These are phyloP conservation scores for Ophion ventricosus DNA, from an alignment of 2,888 invertebrate genomes.

Conservation along the genomic window DNA sequence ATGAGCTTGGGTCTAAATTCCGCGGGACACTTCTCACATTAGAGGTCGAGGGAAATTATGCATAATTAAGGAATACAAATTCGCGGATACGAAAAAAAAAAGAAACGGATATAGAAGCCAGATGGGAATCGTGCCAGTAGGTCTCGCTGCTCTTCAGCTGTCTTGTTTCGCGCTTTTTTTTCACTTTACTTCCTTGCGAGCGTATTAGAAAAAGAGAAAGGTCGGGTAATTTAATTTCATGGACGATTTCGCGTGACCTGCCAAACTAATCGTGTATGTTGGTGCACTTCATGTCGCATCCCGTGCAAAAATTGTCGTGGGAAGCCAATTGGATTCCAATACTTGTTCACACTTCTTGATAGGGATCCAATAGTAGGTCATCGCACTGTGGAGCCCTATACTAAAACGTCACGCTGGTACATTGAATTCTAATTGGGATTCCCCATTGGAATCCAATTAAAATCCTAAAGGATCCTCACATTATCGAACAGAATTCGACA, in stretches of 20 bases:
- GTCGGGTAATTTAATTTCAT: conserved; percentile 43
- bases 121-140: conserved; percentile 69
- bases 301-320: no score
- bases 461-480: no score
- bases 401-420: no score
- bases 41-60: conserved; percentile 36
- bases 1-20: conserved; percentile 2
- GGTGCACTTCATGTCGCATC: conserved; percentile 23
- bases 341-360: no score
- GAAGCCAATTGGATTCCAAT: no score
- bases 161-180: conserved; percentile 22
- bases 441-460: no score
- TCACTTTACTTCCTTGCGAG: conserved; percentile 8
- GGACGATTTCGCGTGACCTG: conserved; percentile 20
- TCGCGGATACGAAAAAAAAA: conserved; percentile 20
- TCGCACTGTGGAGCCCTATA: no score
- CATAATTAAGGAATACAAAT: conserved; percentile 45
- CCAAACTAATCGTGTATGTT: conserved; percentile 52
- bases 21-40: conserved; percentile 5
- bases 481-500: no score
- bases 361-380: no score
- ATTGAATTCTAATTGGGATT: no score
- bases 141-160: conserved; percentile 50
- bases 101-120: conserved; percentile 39
- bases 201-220: conserved; percentile 14